A percentile compares a stretch with the other conserved stretches of the same genome.
Evolutionary conservation across 2,888 invertebrate species (phyloP).

Genomic region (Andrena chrysosceles): DNA sequence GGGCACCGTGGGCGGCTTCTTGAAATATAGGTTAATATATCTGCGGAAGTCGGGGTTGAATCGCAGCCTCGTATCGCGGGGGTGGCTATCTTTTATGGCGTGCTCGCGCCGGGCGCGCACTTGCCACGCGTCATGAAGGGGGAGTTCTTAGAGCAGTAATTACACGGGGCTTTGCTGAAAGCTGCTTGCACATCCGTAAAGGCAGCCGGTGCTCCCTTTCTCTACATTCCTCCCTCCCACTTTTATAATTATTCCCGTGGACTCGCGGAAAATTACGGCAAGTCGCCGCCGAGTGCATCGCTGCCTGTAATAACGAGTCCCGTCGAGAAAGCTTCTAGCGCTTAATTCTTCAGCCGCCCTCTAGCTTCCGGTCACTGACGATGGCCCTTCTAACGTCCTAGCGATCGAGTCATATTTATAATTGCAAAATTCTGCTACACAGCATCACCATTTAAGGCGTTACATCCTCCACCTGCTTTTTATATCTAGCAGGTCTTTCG

Average conservation of each 20-base stretch:
- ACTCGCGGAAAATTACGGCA: slow-evolving; percentile 47
- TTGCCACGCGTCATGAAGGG: slow-evolving; percentile 51
- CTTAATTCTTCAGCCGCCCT: slow-evolving; percentile 36
- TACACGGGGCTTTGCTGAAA: slow-evolving; percentile 54
- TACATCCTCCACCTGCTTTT: slow-evolving; percentile 6
- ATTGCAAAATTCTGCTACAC: slow-evolving; percentile 20
- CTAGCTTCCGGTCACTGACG: slow-evolving; percentile 46
- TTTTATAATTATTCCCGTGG: slow-evolving; percentile 67
- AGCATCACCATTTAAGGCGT: slow-evolving; percentile 8
- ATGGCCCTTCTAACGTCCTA: slow-evolving; percentile 46
- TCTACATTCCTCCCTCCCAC: slow-evolving; percentile 36
- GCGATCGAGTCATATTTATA: slow-evolving; percentile 43
- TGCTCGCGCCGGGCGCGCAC: slow-evolving; percentile 3
- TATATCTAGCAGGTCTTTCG: neutral
- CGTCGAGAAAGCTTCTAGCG: slow-evolving; percentile 49
- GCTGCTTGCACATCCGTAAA: slow-evolving; percentile 56
- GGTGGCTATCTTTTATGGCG: slow-evolving; percentile 48
- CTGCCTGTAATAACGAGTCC: slow-evolving; percentile 51
- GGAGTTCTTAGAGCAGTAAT: slow-evolving; percentile 61
- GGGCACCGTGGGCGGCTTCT: slow-evolving; percentile 6
- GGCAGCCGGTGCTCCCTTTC: slow-evolving; percentile 27
- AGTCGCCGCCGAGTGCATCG: slow-evolving; percentile 50
- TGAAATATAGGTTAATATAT: slow-evolving; percentile 62
- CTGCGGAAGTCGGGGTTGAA: slow-evolving; percentile 35
- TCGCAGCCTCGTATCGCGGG: slow-evolving; percentile 31